Conservation (phyloP, 2,113 vertebrate species). For the Pygathrix nemaeus region DNA sequence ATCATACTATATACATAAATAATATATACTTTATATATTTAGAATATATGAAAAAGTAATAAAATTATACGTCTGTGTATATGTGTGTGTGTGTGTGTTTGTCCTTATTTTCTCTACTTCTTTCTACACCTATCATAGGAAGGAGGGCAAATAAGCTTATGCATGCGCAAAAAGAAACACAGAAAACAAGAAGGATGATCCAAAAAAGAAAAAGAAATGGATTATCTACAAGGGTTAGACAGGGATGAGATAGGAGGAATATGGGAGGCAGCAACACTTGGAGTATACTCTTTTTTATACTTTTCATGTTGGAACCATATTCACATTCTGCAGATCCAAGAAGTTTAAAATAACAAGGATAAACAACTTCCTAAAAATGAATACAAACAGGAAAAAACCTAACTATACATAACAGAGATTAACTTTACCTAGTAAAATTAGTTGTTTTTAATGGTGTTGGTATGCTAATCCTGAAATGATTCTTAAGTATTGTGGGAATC, state of each 20-base stretch:
- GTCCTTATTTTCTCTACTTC: not conserved
- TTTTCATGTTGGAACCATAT: not conserved
- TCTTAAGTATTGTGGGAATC: not conserved
- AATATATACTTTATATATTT: too few relatives aligned
- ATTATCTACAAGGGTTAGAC: not conserved
- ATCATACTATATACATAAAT: too few relatives aligned
- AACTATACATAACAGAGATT: not conserved
- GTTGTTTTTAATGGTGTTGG: not conserved
- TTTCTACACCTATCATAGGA: not conserved
- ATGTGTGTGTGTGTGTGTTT: too few relatives aligned
- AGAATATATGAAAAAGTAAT: too few relatives aligned
- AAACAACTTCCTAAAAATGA: not conserved
- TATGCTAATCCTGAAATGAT: not conserved
- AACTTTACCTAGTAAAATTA: not conserved
- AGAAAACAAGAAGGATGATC: not conserved
- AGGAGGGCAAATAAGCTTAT: not conserved
- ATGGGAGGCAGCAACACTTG: not conserved
- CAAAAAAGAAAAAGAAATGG: not conserved
- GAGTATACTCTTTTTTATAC: not conserved
- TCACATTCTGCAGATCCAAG: not conserved
- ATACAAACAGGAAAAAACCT: not conserved
- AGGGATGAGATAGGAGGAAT: not conserved
- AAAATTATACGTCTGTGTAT: not conserved
- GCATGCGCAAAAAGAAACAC: not conserved
- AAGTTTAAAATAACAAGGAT: not conserved